Conservation (phyloP, 2,113 vertebrate species). For the Prietella phreatophila region DNA sequence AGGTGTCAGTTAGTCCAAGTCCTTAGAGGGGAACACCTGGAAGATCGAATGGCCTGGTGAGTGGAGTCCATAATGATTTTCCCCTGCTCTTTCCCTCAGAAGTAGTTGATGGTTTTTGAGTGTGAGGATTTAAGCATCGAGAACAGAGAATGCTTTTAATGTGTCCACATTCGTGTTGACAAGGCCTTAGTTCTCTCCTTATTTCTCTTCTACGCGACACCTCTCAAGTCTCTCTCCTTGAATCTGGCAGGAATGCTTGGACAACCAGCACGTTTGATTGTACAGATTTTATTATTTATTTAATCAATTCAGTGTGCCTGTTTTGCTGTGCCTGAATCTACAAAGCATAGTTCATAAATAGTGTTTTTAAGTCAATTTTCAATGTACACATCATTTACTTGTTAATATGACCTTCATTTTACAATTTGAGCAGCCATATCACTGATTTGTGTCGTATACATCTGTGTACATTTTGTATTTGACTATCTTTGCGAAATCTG, state of each 20-base stretch:
- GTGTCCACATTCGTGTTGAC: not conserved
- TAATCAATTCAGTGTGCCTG: slow-evolving; percentile 54
- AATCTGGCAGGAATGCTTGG: slow-evolving; percentile 39
- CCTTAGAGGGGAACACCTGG: not conserved
- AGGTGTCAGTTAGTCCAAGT: not conserved
- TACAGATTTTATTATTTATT: slow-evolving; percentile 63
- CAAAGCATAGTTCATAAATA: slow-evolving; percentile 26
- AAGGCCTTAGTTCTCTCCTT: slow-evolving; percentile 36
- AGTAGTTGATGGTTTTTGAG: not conserved
- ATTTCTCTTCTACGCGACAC: not conserved
- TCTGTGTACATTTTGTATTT: not conserved
- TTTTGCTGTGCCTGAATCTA: slow-evolving; percentile 29
- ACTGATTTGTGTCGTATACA: not conserved
- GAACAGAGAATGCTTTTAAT: not conserved
- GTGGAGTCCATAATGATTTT: not conserved
- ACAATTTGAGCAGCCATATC: slow-evolving; percentile 5
- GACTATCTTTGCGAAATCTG: not conserved
- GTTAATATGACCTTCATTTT: not conserved
- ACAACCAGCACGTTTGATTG: not conserved
- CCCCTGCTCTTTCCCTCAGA: not conserved
- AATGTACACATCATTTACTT: slow-evolving; percentile 30
- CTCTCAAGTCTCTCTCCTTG: slow-evolving; percentile 48
- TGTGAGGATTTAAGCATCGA: not conserved
- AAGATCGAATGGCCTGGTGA: not conserved
- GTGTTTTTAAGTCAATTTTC: not conserved